Evolutionary conservation across 2,888 invertebrate genomes (phyloP), one percentile per base, ranked within the genome.

Genomic region (Acanthosepion lycidas): DNA sequence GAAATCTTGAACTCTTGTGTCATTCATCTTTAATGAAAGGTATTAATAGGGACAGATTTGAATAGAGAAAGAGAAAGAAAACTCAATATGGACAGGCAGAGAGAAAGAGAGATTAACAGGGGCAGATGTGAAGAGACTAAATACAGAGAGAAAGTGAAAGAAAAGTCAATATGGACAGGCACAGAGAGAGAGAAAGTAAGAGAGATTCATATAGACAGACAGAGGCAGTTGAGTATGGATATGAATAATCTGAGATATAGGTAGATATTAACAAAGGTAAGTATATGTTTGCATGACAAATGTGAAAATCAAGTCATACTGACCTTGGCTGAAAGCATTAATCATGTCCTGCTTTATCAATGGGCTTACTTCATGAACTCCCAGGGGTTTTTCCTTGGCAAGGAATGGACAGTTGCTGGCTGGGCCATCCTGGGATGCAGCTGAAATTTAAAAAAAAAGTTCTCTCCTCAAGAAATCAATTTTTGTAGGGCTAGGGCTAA

Each of bases 391-490:
- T 78, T 96, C 95, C 51, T 95, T 95, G 48, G 95, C 95, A 95
- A 96, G 94, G 95, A 95, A 97, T 51, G 97, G 97, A 95, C 97
- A 97, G 94, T 96, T 95, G 93, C 95, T 95, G 48, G 94, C 94
- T 33, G 95, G 94, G 49, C 95, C 95, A 49, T 95, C 94, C 92
- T 94, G 94, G 48, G 94, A 95, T 94, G 94, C 28, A 95, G 1
- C 53, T 42, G 15, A 93, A 49, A 55, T 23, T 33, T 55, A 49
- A 23, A 26, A 64, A 23, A 23, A 64, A 64, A 4, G 4, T 64
- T 28, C 28, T 64, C 28, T 64, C 64, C 20, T 64, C 26, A 8
- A 64, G 23, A 64, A 64, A 64, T 64, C 26, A 64, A 64, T 64
- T 64, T 23, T 28, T 4, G 42, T 42, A 42, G 42, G 42, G 42